Conservation (phyloP, 2,113 vertebrate genomes). For the Rhinolophus sinicus region DNA sequence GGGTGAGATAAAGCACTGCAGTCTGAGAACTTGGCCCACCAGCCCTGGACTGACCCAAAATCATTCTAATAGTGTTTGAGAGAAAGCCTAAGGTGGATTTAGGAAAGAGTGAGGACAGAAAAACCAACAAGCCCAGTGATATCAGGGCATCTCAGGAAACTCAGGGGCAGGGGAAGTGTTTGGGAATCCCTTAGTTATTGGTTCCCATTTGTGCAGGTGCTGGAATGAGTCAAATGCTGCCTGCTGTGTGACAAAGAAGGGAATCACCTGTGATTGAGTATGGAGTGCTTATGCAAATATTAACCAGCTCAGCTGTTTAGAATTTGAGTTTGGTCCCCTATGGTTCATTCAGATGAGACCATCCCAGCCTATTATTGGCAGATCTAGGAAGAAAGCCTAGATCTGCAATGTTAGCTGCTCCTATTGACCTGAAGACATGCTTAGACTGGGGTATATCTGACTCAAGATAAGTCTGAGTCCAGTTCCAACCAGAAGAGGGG, state of each 20-base stretch:
- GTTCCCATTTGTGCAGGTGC: not conserved
- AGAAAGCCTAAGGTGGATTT: slow-evolving; percentile 14
- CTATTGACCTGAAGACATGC: not conserved
- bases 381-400: not conserved
- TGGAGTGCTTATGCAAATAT: not conserved
- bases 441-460: not conserved
- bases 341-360: not conserved
- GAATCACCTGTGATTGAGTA: not conserved
- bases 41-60: not conserved
- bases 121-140: not conserved
- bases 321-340: not conserved
- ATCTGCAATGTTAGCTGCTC: not conserved
- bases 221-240: not conserved
- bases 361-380: too few relatives aligned
- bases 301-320: not conserved
- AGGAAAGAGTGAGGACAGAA: not conserved
- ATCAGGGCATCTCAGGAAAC: not conserved
- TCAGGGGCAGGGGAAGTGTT: not conserved
- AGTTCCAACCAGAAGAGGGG: not conserved
- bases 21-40: not conserved
- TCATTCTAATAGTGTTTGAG: not conserved
- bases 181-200: not conserved
- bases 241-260: not conserved
- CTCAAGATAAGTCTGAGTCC: not conserved
- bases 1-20: not conserved